These are phyloP conservation scores for Paracyclopina nana DNA, from an alignment of 1,140 invertebrate genomes.

Conservation along the genomic window DNA sequence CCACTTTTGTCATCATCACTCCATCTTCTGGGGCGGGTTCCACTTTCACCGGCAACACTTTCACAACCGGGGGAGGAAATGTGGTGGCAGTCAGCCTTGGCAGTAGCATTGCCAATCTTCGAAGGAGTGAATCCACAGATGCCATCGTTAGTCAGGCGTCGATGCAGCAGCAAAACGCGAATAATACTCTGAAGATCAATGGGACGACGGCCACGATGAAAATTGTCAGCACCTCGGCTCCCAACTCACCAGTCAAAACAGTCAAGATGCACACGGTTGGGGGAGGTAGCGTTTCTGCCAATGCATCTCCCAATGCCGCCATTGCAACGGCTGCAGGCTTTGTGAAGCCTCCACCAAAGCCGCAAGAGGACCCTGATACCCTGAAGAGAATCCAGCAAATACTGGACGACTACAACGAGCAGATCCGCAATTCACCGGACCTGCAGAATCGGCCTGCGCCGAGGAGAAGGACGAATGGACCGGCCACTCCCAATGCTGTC, in stretches of 20 bases:
- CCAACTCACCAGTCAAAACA: no score
- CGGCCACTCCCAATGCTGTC: no score
- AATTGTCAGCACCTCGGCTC: no score
- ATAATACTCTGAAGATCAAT: not conserved
- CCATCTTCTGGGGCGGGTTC: not conserved
- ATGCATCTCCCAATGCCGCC: not conserved
- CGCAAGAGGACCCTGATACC: constrained; percentile 47
- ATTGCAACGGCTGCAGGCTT: no score
- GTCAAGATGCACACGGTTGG: not conserved
- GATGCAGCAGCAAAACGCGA: not conserved
- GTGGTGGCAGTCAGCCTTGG: no score
- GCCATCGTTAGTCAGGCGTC: no score
- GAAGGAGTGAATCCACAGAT: no score
- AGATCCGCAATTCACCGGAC: constrained; percentile 52
- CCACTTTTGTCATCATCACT: no score
- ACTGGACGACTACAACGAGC: constrained; percentile 55
- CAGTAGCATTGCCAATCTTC: no score
- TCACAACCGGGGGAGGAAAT: not conserved
- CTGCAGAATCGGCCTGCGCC: constrained; percentile 56
- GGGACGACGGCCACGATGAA: no score
- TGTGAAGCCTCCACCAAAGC: no score
- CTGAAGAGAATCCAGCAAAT: constrained; percentile 55
- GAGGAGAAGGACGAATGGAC: constrained; percentile 39
- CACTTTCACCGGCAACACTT: not conserved
- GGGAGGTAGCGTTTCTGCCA: not conserved